These are phyloP conservation scores for Podarcis cretensis DNA, from an alignment of 2,113 vertebrate genomes.

Conservation along the genomic window DNA sequence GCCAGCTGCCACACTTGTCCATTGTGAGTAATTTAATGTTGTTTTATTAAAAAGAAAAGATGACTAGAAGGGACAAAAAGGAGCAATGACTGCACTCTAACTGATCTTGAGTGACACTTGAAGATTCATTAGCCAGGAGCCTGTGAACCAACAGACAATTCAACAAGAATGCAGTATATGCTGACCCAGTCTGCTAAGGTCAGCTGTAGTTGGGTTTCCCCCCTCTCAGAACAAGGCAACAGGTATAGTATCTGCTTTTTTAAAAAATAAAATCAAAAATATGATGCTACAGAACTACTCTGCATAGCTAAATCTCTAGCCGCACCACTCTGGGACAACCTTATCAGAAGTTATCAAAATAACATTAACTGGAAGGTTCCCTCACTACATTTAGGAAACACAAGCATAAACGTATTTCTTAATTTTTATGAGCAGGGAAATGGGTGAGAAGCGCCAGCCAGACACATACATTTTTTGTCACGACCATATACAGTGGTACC, in stretches of 20 bases:
- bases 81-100: neutral
- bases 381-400: neutral
- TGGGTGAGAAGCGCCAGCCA: neutral
- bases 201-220: neutral
- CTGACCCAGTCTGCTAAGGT: neutral
- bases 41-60: slow-evolving; percentile 21
- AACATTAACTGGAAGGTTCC: neutral
- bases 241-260: neutral
- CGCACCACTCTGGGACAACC: neutral
- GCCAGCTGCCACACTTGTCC: neutral
- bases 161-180: neutral
- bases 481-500: too few relatives aligned
- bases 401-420: neutral
- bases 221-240: neutral
- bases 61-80: neutral
- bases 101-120: neutral
- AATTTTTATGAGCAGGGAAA: neutral
- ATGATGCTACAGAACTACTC: neutral
- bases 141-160: neutral
- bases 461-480: neutral
- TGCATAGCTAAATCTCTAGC: neutral
- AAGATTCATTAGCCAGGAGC: neutral
- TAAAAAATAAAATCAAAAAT: neutral
- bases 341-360: neutral
- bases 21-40: neutral